A percentile compares a stretch with the other conserved stretches of the same genome.
Conservation (phyloP, 2,113 vertebrate genomes). For the Nothocercus nigrocapillus region DNA sequence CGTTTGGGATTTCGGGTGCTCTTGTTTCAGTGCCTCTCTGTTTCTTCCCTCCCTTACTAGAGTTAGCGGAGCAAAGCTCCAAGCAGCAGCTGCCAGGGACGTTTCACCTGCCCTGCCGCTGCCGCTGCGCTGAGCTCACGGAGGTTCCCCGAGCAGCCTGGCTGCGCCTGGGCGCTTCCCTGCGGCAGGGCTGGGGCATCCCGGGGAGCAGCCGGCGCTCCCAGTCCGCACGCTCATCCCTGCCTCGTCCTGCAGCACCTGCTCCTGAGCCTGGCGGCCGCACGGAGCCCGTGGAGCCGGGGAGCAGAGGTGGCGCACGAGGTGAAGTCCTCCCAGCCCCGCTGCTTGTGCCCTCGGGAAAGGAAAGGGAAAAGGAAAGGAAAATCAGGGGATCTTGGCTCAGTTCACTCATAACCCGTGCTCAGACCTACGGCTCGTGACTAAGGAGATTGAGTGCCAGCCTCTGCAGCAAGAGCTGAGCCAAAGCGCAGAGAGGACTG, state of each 20-base stretch:
- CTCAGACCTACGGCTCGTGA: neutral
- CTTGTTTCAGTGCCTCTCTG: accelerated
- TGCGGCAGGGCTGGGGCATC: neutral
- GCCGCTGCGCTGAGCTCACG: neutral
- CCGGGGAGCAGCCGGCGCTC: accelerated
- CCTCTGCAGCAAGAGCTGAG: neutral
- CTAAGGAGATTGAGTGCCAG: neutral
- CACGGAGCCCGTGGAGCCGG: neutral
- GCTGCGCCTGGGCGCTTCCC: neutral
- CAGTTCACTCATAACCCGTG: neutral
- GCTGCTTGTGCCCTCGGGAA: too few relatives aligned
- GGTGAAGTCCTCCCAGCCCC: neutral
- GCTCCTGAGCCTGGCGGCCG: neutral
- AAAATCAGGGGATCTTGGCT: neutral
- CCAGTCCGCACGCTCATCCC: neutral
- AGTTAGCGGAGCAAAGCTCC: neutral
- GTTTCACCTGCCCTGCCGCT: neutral
- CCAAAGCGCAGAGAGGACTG: neutral
- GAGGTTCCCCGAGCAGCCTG: neutral
- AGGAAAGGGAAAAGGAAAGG: too few relatives aligned
- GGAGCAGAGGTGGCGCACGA: neutral
- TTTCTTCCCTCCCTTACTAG: neutral
- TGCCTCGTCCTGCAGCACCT: neutral
- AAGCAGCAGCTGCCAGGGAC: neutral
- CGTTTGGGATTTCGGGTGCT: neutral